Conservation (phyloP, 1,140 invertebrate species). For the Halesus radiatus region DNA sequence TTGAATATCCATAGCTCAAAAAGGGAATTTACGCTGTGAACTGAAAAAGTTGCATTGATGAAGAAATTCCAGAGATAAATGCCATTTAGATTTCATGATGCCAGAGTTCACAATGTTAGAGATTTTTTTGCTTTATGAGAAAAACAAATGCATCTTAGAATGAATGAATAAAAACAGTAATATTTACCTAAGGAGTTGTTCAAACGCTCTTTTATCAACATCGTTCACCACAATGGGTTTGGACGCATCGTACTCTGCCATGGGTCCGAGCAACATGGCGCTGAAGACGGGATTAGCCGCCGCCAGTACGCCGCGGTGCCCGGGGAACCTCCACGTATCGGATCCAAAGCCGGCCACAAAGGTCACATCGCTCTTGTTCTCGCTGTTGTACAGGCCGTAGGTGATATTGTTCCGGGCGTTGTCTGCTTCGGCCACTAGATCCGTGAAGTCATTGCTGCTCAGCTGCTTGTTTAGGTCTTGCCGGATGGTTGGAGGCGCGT, state of each 20-base stretch:
- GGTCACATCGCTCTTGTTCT: conserved; percentile 76
- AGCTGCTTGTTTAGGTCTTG: no score
- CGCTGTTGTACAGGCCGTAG: conserved; percentile 69
- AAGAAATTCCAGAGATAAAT: no score
- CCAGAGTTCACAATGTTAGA: no score
- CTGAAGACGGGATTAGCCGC: conserved; percentile 75
- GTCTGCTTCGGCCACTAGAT: neutral
- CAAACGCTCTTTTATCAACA: conserved; percentile 78
- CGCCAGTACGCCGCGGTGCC: conserved; percentile 75
- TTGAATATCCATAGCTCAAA: no score
- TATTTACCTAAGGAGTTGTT: conserved; percentile 72
- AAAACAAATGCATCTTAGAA: no score
- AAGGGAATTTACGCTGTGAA: no score
- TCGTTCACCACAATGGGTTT: conserved; percentile 71
- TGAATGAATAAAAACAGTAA: neutral
- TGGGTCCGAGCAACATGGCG: conserved; percentile 73
- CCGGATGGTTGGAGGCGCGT: no score
- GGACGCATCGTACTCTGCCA: conserved; percentile 59
- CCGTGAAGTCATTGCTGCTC: no score
- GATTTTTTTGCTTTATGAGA: no score
- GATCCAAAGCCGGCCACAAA: conserved; percentile 76
- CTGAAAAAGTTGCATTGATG: no score
- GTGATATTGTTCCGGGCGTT: neutral
- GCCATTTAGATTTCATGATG: no score
- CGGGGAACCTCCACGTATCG: conserved; percentile 76